Evolutionary conservation across 1,140 invertebrate species (phyloP).

Genomic region (Babylonia areolata): DNA sequence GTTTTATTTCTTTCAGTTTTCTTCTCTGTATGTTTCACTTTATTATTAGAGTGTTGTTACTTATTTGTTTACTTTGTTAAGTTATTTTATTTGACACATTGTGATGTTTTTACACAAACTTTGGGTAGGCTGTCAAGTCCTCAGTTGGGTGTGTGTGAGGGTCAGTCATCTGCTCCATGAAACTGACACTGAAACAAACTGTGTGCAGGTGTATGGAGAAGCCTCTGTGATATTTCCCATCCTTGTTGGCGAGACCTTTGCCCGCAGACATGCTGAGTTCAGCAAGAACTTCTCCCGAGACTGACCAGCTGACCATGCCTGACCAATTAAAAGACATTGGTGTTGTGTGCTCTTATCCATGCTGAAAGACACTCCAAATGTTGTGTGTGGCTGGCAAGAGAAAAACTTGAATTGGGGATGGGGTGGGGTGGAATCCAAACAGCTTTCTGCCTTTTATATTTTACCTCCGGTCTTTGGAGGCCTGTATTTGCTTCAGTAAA

Average conservation of each 20-base stretch:
- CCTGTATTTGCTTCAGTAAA: not conserved
- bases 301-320: not conserved
- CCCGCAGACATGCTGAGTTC: conserved; percentile 74
- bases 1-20: not conserved
- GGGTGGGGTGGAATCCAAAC: not conserved
- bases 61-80: too few species aligned
- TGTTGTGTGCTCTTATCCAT: not conserved
- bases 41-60: too few species aligned
- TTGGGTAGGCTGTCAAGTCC: too few species aligned
- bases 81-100: too few species aligned
- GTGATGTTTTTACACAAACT: too few species aligned
- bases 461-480: not conserved
- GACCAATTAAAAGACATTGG: not conserved
- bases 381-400: not conserved
- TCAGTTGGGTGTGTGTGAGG: too few species aligned
- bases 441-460: not conserved
- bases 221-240: conserved; percentile 97
- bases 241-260: conserved; percentile 97
- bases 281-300: conserved; percentile 36
- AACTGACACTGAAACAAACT: too few species aligned
- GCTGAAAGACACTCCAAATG: not conserved
- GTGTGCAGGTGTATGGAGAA: conserved; percentile 89
- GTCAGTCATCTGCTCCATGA: too few species aligned
- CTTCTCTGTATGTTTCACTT: too few species aligned
- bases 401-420: not conserved